A percentile compares a stretch with the other conserved stretches of the same genome.
These are phyloP conservation scores for Pseudorasbora parva DNA, from an alignment of 2,113 vertebrate species.

Conservation along the genomic window DNA sequence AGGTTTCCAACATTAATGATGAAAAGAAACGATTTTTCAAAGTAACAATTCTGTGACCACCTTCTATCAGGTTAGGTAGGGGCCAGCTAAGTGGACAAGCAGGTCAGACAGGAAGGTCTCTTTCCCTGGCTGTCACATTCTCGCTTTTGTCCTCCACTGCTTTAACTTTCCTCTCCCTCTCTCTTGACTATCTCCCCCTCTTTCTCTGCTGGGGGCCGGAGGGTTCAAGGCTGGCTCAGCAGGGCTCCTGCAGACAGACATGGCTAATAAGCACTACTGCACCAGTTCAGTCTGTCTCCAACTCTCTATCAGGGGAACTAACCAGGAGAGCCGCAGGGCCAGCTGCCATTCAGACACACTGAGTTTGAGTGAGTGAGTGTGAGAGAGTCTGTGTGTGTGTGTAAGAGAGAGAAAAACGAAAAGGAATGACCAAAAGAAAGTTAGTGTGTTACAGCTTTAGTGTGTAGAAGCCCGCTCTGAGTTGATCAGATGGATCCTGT, in stretches of 20 bases:
- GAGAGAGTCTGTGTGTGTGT: not conserved
- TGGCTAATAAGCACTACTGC: conserved; percentile 38
- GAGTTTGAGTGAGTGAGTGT: not conserved
- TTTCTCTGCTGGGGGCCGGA: conserved; percentile 35
- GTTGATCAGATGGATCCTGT: not conserved
- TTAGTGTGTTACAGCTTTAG: not conserved
- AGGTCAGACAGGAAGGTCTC: not conserved
- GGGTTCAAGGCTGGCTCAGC: conserved; percentile 32
- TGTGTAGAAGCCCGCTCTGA: not conserved
- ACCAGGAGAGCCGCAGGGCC: conserved; percentile 47
- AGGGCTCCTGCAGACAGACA: conserved; percentile 45
- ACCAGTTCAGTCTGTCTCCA: conserved; percentile 41
- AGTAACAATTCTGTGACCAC: not conserved
- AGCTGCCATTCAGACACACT: conserved; percentile 46
- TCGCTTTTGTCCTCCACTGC: not conserved
- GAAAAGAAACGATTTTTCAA: not conserved
- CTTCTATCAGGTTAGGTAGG: not conserved
- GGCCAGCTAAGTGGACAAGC: conserved; percentile 17
- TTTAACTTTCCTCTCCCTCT: conserved; percentile 2
- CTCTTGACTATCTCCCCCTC: not conserved
- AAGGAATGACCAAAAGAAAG: conserved; percentile 20
- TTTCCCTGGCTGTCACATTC: not conserved
- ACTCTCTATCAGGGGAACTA: conserved; percentile 44
- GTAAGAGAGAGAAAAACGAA: not conserved
- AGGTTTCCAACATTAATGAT: not conserved